phyloP scores from a whole-genome alignment of 2,888 invertebrate genomes.

The Isotomurus palustris region DNA sequence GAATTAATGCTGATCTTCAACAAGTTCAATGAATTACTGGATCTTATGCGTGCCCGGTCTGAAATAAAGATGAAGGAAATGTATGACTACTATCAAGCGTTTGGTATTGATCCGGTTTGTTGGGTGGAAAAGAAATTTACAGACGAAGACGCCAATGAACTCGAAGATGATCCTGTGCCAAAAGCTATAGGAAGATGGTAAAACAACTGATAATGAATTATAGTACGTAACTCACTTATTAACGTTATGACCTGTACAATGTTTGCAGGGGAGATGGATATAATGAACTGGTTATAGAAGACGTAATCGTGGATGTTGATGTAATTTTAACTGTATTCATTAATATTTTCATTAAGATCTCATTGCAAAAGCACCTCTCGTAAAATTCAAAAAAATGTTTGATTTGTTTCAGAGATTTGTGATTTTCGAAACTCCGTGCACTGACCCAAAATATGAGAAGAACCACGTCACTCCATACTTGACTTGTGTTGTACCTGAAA shows the following conservation, averaged over 20 bases:
- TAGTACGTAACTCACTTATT: neutral
- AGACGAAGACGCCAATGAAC: neutral
- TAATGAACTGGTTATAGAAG: slow-evolving; percentile 26
- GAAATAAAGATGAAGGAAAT: slow-evolving; percentile 20
- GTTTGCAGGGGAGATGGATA: slow-evolving; percentile 25
- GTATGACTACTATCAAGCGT: slow-evolving; percentile 16
- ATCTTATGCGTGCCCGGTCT: slow-evolving; percentile 19
- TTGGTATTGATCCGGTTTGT: slow-evolving; percentile 23
- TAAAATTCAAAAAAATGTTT: no score
- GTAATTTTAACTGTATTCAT: slow-evolving; percentile 3
- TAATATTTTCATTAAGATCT: neutral
- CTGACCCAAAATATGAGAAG: slow-evolving; percentile 18
- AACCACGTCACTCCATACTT: slow-evolving; percentile 28
- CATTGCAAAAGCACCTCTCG: no score
- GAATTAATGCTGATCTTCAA: slow-evolving; percentile 28
- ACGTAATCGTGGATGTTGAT: slow-evolving; percentile 37
- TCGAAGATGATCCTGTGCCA: neutral
- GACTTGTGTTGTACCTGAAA: slow-evolving; percentile 24
- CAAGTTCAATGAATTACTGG: slow-evolving; percentile 21
- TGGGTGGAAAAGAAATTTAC: slow-evolving; percentile 24
- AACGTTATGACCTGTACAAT: neutral
- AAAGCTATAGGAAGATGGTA: slow-evolving; percentile 19
- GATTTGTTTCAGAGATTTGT: slow-evolving; percentile 15
- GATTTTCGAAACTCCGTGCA: slow-evolving; percentile 33
- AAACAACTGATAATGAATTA: neutral